Base-by-base conservation (phyloP, 2,113 vertebrate species). In the Spea bombifrons region DNA sequence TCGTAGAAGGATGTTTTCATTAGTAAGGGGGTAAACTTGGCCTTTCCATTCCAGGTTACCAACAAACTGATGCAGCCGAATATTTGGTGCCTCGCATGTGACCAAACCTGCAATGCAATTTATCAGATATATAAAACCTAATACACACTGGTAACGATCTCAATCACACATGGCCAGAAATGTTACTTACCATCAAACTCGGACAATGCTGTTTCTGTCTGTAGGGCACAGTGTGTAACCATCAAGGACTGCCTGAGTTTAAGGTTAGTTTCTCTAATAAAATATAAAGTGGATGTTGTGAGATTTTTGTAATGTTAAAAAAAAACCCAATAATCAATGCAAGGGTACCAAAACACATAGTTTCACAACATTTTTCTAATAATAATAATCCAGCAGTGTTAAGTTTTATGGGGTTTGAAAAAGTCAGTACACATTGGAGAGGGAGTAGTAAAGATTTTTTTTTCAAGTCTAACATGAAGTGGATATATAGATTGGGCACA, bases 51-150 rank as follows among this genome's bases (percentile, higher is more conserved):
- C 88, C 81, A 99, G 86, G 4, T 85, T 86, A 43, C 97, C 96
- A 8, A 88, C 85, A 66, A 97, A 98, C 12, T 68, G 87, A 88
- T 96, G 93, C 87, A 98, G 75, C 5, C 79, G 88, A 73, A 93
- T 91, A 87, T 95, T 97, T 78, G 97, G 97, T 74, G 94, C 92
- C 86, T 99, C 95, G 0, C 96, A 98, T 0, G 46, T 81, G 78
- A 97, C 91, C 0, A 4, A 82, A 30, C 90, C 92, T 92, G 61
- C 0, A 74, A 73, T 71, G 4, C 30, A 3, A 45, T n/a, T 45
- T 15, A 48, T 47, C 45, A 68, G n/a, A 7, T 68, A 13, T 69
- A 8, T 53, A 7, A 53, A 53, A 53, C 10, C 7, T 53, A 8
- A 53, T 53, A 53, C 10, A 53, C 7, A 53, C 10, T 53, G 7